Conservation (phyloP, 2,797 vertebrate species). For the Poecilia picta region DNA sequence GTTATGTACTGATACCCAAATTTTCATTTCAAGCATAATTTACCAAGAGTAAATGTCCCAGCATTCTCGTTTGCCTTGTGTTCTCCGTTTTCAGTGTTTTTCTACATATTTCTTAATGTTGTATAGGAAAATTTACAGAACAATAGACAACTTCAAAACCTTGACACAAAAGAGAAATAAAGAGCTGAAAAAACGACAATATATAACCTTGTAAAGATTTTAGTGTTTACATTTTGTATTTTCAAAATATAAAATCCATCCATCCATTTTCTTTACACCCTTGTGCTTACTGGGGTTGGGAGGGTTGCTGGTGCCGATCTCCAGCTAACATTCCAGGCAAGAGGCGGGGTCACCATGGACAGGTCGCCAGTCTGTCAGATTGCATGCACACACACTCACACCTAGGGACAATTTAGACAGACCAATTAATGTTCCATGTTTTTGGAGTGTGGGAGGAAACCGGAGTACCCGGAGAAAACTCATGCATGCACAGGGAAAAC, state of each 20-base stretch:
- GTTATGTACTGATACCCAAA: not conserved
- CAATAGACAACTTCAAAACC: not conserved
- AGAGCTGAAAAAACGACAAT: not conserved
- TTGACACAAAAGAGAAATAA: not conserved
- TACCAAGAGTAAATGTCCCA: not conserved
- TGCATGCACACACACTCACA: too few relatives aligned
- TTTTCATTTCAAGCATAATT: not conserved
- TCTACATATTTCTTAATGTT: not conserved
- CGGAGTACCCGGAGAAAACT: too few relatives aligned
- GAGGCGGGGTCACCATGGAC: too few relatives aligned
- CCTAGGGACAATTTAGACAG: too few relatives aligned
- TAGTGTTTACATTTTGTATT: not conserved
- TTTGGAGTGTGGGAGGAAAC: too few relatives aligned
- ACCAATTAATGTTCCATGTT: too few relatives aligned
- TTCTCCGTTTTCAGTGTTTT: not conserved
- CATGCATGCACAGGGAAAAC: too few relatives aligned
- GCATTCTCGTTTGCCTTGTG: not conserved
- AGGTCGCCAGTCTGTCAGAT: too few relatives aligned
- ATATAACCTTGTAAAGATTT: not conserved
- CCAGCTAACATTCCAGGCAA: too few relatives aligned
- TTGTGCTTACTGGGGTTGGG: too few relatives aligned
- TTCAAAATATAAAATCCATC: not conserved
- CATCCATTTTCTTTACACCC: too few relatives aligned
- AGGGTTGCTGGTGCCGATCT: too few relatives aligned
- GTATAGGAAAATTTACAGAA: not conserved